Evolutionary conservation across 2,113 vertebrate species (phyloP), one percentile per base, ranked within the genome.

Genomic region (Brachyistius frenatus): DNA sequence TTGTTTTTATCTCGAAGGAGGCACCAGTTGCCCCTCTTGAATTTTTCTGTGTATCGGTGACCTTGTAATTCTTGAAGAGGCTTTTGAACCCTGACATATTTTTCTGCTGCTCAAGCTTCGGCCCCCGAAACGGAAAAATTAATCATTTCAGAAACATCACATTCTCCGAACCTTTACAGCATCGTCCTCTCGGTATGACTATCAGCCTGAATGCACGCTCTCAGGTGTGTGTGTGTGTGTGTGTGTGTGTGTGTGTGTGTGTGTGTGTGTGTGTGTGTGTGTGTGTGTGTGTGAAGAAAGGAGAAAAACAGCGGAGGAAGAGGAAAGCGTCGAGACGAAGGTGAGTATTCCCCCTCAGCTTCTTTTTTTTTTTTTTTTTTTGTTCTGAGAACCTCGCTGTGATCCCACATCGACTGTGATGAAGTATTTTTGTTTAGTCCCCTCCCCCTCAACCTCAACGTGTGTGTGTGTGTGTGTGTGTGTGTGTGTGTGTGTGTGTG

Each of bases 21-120:
- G 78, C 78, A 74, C 53, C 30, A 76, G 77, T 58, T 58, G 46
- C 68, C 77, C 83, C 70, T 57, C 56, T 37, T 39, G 15, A 52
- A 30, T 46, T 54, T 67, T 86, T 91, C 91, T 90, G 13, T 64
- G 88, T 89, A 89, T 73, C 37, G 16, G 31, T 46, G 78, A 66
- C 37, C 64, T 35, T 16, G 36, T 67, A 67, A 74, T 94, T 94
- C 94, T 92, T 94, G 92, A 93, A 93, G 91, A 93, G 92, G 78
- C 89, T 85, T 86, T 82, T 81, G 70, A 88, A 78, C 64, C 23
- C 35, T 77, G 66, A 73, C 73, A 76, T 85, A 70, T 86, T 78
- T 78, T 66, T 81, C 35, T 9, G 68, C 41, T 58, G 75, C 23
- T 23, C 23, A 23, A 23, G 23, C 23, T 23, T 23, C 23, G 23